Base-by-base conservation (phyloP, 1,140 invertebrate genomes). In the Periplaneta americana region DNA sequence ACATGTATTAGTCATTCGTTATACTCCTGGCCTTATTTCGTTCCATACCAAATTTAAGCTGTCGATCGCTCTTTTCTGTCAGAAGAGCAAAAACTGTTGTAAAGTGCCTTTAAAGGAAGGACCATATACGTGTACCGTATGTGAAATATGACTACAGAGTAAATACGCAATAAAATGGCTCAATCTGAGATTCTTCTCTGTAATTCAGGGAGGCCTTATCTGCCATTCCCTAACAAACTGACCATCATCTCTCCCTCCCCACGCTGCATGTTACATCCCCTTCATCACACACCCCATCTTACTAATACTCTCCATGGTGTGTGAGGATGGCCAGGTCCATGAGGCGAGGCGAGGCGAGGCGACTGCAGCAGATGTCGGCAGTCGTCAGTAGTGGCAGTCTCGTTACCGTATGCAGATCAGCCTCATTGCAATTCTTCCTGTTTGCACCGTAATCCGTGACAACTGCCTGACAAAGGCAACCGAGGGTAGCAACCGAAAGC, bases 371-470 rank as follows among this genome's bases (percentile, higher is more conserved):
- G 82, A 81, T 82, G 82, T 81, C 76, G 39, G 17, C 48, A 22
- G 48, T n/a, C n/a, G 39, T 34, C 37, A 36, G 35, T 80, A 28
- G 76, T 32, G n/a, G 74, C 22, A 75, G 74, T 36, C 81, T 82
- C 81, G 82, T 82, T 82, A 82, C 79, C 75, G 75, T 80, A 82
- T 82, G 82, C 82, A 82, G 79, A 82, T 82, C 39, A 76, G 34
- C 36, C 82, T 82, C 82, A 82, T 82, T 81, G 82, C 79, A 74
- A 82, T 82, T 82, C 82, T 82, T 82, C 79, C 82, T 66, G 77
- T 33, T 18, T 48, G n/a, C 76, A 37, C 66, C 78, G 31, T 82
- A 82, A 82, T 82, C 82, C 82, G 74, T 57, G 78, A 75, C 78
- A 79, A 79, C 78, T 75, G 78, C 78, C 33, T 13, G 35, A 13